Percentiles rank a stretch among this genome's conserved stretches.
Evolutionary conservation across 2,113 vertebrate genomes (phyloP).

Genomic region (Ailurus styani): DNA sequence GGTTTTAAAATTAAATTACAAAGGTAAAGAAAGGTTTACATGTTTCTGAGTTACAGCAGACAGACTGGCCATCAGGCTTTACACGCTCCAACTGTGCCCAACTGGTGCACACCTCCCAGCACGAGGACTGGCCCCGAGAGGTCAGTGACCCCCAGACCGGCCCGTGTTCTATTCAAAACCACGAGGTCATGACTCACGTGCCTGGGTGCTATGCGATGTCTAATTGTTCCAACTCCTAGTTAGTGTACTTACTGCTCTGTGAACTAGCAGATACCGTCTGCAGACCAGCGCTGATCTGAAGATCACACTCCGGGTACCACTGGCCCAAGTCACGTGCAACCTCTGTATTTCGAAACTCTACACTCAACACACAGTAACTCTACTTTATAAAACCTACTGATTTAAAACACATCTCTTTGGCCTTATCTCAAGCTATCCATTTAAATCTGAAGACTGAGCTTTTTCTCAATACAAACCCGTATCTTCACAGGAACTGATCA

Average conservation of each 20-base stretch:
- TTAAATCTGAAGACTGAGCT: neutral
- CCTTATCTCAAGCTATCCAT: neutral
- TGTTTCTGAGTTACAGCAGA: neutral
- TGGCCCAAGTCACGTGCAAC: neutral
- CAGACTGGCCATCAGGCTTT: neutral
- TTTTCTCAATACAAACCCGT: neutral
- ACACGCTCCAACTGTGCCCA: neutral
- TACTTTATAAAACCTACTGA: neutral
- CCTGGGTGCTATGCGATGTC: neutral
- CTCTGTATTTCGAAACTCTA: neutral
- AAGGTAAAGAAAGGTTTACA: neutral
- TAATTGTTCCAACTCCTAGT: neutral
- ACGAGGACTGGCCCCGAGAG: neutral
- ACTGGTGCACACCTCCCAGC: neutral
- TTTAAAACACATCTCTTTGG: neutral
- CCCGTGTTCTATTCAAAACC: neutral
- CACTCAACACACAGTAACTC: neutral
- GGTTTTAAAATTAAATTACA: neutral
- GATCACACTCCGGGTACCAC: neutral
- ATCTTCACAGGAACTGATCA: neutral
- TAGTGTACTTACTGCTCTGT: neutral
- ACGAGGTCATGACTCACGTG: neutral
- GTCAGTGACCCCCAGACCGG: neutral
- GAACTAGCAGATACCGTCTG: neutral
- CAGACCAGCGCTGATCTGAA: neutral